phyloP scores from a whole-genome alignment of 2,888 invertebrate species.

The Cephus rjabovi region DNA sequence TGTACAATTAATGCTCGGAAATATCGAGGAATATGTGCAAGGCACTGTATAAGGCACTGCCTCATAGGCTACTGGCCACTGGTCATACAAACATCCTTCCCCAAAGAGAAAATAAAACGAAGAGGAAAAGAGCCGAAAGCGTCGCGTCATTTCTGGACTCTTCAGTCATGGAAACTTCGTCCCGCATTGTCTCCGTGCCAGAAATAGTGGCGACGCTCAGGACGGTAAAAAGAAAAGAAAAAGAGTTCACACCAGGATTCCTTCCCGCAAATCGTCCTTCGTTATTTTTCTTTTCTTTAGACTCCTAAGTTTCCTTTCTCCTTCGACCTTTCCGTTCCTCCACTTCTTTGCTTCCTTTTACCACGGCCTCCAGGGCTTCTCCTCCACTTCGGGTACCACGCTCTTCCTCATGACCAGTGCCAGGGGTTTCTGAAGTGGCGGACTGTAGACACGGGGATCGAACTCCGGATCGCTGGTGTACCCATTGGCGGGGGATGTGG shows the following conservation, averaged over 20 bases:
- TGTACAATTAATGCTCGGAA: slow-evolving; percentile 1
- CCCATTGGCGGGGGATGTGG: slow-evolving; percentile 62
- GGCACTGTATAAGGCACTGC: slow-evolving; percentile 62
- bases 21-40: slow-evolving; percentile 47
- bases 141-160: slow-evolving; percentile 4
- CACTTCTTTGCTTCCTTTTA: slow-evolving; percentile 48
- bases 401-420: slow-evolving; percentile 80
- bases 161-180: slow-evolving; percentile 6
- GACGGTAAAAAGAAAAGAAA: not conserved
- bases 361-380: slow-evolving; percentile 88
- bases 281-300: slow-evolving; percentile 8
- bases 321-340: slow-evolving; percentile 2
- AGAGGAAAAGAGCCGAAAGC: slow-evolving; percentile 6
- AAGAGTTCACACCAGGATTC: not conserved
- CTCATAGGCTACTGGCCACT: slow-evolving; percentile 56
- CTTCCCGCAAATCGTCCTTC: slow-evolving; percentile 6
- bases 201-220: not conserved
- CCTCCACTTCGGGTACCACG: slow-evolving; percentile 71
- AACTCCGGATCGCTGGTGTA: slow-evolving; percentile 63
- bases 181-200: slow-evolving; percentile 10
- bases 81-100: slow-evolving; percentile 7
- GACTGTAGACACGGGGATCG: slow-evolving; percentile 65
- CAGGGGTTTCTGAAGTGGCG: slow-evolving; percentile 72
- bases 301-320: slow-evolving; percentile 13
- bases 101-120: slow-evolving; percentile 8